phyloP scores from a whole-genome alignment of 2,797 vertebrate species.

The Liparis tanakae region DNA sequence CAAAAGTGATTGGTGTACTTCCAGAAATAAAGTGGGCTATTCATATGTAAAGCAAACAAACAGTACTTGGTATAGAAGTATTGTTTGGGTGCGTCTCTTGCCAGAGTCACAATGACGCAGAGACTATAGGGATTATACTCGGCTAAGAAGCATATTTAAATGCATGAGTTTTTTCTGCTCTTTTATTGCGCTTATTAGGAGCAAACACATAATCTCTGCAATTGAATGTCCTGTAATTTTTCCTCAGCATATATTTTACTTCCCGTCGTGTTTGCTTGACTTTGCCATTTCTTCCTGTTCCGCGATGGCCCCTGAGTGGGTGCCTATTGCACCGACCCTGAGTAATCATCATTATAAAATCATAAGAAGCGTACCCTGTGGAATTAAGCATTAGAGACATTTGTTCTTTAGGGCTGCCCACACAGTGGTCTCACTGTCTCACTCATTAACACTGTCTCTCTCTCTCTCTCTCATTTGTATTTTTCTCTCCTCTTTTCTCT shows the following conservation, averaged over 20 bases:
- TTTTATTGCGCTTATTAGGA: slow-evolving; percentile 81
- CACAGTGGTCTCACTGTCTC: slow-evolving; percentile 64
- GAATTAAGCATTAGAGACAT: slow-evolving; percentile 73
- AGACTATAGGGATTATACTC: slow-evolving; percentile 65
- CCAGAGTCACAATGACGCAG: slow-evolving; percentile 72
- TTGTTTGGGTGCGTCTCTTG: slow-evolving; percentile 71
- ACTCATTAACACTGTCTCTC: no score
- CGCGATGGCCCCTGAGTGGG: slow-evolving; percentile 55
- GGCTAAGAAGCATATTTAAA: slow-evolving; percentile 89
- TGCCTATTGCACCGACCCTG: slow-evolving; percentile 62
- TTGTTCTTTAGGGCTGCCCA: slow-evolving; percentile 64
- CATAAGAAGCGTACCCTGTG: slow-evolving; percentile 72
- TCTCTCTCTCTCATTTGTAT: slow-evolving; percentile 40
- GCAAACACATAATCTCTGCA: slow-evolving; percentile 79
- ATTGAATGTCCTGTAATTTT: slow-evolving; percentile 80
- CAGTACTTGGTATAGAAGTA: slow-evolving; percentile 77
- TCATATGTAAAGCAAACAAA: slow-evolving; percentile 86
- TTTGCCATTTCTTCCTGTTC: slow-evolving; percentile 27
- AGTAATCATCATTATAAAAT: slow-evolving; percentile 81
- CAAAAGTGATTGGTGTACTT: slow-evolving; percentile 85
- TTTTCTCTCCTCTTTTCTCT: slow-evolving; percentile 37
- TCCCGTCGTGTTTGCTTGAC: slow-evolving; percentile 57
- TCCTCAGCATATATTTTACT: slow-evolving; percentile 72
- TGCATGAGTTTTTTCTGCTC: slow-evolving; percentile 82
- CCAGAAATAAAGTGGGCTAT: slow-evolving; percentile 83